phyloP scores from a whole-genome alignment of 2,113 vertebrate genomes.

The Silurus glanis region DNA sequence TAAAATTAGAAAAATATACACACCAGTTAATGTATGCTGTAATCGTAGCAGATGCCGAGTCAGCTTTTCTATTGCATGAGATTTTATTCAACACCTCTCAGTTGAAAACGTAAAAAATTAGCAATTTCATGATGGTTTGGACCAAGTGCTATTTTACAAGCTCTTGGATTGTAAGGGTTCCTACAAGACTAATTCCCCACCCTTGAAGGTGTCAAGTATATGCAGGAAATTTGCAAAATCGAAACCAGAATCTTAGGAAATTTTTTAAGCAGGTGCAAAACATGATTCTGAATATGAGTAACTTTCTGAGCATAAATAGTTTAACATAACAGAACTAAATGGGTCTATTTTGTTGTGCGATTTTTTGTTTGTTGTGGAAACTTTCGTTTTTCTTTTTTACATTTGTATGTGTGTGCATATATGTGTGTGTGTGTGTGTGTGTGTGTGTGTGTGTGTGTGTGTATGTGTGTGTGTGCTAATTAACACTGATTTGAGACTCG shows the following conservation, averaged over 20 bases:
- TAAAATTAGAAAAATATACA: background rate
- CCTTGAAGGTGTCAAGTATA: background rate
- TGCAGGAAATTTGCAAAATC: background rate
- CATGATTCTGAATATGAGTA: background rate
- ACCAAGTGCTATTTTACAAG: background rate
- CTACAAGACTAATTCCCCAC: background rate
- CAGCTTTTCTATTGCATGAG: background rate
- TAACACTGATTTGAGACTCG: background rate
- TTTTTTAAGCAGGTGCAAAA: background rate
- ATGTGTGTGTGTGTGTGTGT: too few relatives aligned
- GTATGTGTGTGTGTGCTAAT: background rate
- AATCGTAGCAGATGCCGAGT: background rate
- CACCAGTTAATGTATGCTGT: background rate
- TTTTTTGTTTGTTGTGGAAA: background rate
- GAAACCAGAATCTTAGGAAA: background rate
- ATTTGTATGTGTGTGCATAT: too few relatives aligned
- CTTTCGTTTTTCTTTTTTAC: too few relatives aligned
- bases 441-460: too few relatives aligned
- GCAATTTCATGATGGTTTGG: background rate
- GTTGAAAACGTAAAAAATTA: background rate
- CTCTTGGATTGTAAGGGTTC: background rate
- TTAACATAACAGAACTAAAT: background rate
- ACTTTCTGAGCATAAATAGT: background rate
- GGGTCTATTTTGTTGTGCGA: background rate
- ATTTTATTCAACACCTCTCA: background rate